Evolutionary conservation across 2,113 vertebrate genomes (phyloP).

Genomic region (Anas platyrhynchos): DNA sequence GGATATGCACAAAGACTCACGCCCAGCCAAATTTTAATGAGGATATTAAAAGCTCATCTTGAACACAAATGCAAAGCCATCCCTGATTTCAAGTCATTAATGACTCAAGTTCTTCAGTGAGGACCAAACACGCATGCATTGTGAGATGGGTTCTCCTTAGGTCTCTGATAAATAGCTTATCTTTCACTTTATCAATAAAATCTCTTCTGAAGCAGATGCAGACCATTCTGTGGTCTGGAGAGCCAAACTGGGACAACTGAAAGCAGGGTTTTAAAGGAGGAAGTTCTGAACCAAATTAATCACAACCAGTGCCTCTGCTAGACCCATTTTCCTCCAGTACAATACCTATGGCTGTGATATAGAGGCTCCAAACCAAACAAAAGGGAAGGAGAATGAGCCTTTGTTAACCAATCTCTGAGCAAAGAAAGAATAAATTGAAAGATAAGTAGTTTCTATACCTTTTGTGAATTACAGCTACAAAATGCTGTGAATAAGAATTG

Average conservation of each 20-base stretch:
- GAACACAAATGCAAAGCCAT: slow-evolving; percentile 26
- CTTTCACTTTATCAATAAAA: slow-evolving; percentile 32
- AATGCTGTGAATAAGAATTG: not conserved
- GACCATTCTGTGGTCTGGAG: not conserved
- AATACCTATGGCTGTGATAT: not conserved
- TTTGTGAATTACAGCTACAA: not conserved
- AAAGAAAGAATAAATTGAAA: not conserved
- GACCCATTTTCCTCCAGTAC: not conserved
- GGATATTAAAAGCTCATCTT: slow-evolving; percentile 29
- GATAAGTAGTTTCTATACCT: not conserved
- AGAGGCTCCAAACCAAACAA: not conserved
- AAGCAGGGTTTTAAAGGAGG: not conserved
- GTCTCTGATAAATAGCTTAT: slow-evolving; percentile 18
- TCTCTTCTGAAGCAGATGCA: not conserved
- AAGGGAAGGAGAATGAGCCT: not conserved
- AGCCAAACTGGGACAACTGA: slow-evolving; percentile 2
- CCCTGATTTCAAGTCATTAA: slow-evolving; percentile 19
- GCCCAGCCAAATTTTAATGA: not conserved
- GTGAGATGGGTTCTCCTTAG: not conserved
- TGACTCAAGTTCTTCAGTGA: not conserved
- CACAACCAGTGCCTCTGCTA: not conserved
- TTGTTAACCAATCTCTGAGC: not conserved
- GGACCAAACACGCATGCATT: not conserved
- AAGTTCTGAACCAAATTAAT: not conserved
- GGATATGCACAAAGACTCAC: slow-evolving; percentile 1